Evolutionary conservation across 1,140 invertebrate genomes (phyloP).

Genomic region (Polyergus mexicanus): DNA sequence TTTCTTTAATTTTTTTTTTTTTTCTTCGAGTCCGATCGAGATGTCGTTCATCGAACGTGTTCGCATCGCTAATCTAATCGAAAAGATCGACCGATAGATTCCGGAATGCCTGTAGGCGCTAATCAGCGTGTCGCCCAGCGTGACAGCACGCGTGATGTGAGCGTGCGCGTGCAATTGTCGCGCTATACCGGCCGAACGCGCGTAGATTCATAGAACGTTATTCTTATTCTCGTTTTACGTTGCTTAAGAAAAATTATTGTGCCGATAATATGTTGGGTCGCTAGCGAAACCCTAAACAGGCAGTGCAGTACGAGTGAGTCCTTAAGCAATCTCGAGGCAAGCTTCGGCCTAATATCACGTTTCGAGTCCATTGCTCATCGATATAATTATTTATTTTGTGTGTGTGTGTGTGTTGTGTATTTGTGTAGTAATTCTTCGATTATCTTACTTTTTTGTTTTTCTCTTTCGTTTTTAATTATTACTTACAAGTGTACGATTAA

Average conservation of each 20-base stretch:
- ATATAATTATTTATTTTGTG: constrained; percentile 76
- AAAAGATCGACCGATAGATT: constrained; percentile 19
- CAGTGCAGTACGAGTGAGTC: constrained; percentile 87
- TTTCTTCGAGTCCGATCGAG: not conserved
- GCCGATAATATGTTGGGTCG: constrained; percentile 87
- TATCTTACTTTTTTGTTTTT: constrained; percentile 69
- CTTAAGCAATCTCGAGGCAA: constrained; percentile 87
- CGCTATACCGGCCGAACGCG: constrained; percentile 58
- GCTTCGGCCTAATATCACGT: constrained; percentile 87
- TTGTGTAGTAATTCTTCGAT: constrained; percentile 63
- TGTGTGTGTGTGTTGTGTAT: constrained; percentile 54
- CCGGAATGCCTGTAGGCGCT: constrained; percentile 15
- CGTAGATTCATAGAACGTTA: constrained; percentile 78
- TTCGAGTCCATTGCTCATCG: constrained; percentile 85
- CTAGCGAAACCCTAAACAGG: constrained; percentile 87
- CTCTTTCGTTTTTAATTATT: constrained; percentile 76
- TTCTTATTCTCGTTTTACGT: constrained; percentile 79
- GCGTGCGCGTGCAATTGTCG: constrained; percentile 18
- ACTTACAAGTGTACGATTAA: constrained; percentile 83
- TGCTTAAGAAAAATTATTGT: constrained; percentile 87
- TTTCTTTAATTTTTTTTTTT: constrained; percentile 2
- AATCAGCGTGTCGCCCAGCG: not conserved
- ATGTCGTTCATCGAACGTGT: constrained; percentile 13
- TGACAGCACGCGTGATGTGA: not conserved
- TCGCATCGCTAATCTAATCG: constrained; percentile 52